Base-by-base conservation (phyloP, 2,888 invertebrate genomes). In the Dastarcus helophoroides region DNA sequence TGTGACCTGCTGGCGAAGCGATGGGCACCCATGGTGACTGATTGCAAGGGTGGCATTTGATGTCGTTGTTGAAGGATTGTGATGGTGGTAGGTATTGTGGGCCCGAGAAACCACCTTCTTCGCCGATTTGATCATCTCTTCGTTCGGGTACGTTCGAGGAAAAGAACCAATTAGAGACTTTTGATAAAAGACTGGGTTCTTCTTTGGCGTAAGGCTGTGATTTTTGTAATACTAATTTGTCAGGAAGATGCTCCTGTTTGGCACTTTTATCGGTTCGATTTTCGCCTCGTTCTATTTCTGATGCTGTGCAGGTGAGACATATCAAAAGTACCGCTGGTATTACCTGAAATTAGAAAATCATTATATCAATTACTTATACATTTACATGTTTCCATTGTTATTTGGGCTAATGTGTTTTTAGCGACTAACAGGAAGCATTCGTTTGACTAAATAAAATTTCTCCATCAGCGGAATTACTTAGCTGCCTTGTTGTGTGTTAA, bases 21-120 rank as follows among this genome's bases (percentile, higher is more conserved):
- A 85, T 73, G 19, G 86, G 86, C 45, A 82, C 71, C 86, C 86
- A 86, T 35, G 86, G 85, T 48, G 76, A 72, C 54, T 73, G 69
- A 54, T 85, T 83, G 51, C 86, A 86, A 31, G 79, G 73, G 50
- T 79, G 77, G 50, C 86, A 86, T 37, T 44, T 35, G 37, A 30
- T 8, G 12, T 35, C 44, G 10, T 31, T 35, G 40, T 26, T 39
- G 26, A 14, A 36, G 28, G 13, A 32, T 22, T 30, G 39, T 31
- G 35, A 39, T 13, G 48, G 50, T 3, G 54, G 47, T 22, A 47
- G 39, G 32, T 56, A 53, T 28, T 44, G 40, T 4, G 41, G 38
- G 4, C 38, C 41, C 21, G 34, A 35, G 22, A 38, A 34, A 15
- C 38, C 36, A 8, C 39, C 35, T 15, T 45, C 43, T 4, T 47